These are phyloP conservation scores for Danaus plexippus DNA, from an alignment of 1,140 invertebrate species.

Conservation along the genomic window DNA sequence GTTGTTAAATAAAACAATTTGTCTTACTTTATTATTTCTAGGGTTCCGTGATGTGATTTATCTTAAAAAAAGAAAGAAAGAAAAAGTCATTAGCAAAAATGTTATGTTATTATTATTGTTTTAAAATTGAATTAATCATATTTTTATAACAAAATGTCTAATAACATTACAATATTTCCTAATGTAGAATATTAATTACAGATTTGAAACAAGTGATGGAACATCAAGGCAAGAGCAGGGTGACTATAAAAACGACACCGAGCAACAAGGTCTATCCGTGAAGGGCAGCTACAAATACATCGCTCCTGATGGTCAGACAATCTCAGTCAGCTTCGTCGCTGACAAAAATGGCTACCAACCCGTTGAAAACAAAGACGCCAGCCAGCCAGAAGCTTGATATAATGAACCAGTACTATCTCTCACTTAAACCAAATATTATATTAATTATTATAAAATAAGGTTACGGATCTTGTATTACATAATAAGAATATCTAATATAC, in stretches of 20 bases:
- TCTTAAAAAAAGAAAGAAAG: too few species aligned
- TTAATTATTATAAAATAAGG: neutral
- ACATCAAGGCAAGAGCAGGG: conserved; percentile 76
- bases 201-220: conserved; percentile 80
- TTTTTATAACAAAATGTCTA: too few species aligned
- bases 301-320: conserved; percentile 76
- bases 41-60: too few species aligned
- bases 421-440: conserved; percentile 15
- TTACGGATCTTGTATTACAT: too few species aligned
- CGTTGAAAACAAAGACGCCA: conserved; percentile 35
- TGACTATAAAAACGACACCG: conserved; percentile 72
- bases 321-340: conserved; percentile 77
- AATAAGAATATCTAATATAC: too few species aligned
- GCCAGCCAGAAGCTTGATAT: conserved; percentile 23
- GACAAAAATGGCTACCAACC: conserved; percentile 85
- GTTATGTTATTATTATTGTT: too few species aligned
- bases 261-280: conserved; percentile 73
- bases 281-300: conserved; percentile 78
- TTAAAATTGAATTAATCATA: too few species aligned
- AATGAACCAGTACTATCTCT: too few species aligned
- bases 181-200: conserved; percentile 21
- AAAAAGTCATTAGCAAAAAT: too few species aligned
- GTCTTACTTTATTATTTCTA: too few species aligned
- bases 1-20: too few species aligned
- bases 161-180: conserved; percentile 6